phyloP scores from a whole-genome alignment of 2,888 invertebrate species.

The Eristalinus sepulchralis region DNA sequence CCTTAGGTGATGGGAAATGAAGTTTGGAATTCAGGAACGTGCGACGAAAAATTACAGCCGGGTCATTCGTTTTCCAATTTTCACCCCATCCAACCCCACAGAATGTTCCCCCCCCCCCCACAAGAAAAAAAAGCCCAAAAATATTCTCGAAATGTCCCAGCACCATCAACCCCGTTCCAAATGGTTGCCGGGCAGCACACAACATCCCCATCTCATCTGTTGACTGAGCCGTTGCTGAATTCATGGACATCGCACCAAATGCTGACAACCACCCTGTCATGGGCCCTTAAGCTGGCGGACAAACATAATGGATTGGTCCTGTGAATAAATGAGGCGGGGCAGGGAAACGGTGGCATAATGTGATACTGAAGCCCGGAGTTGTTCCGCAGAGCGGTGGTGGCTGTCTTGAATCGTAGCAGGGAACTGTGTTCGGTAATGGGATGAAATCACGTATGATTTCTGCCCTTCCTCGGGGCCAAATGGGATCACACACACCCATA shows the following conservation, averaged over 20 bases:
- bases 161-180: not conserved
- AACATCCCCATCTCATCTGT: constrained; percentile 48
- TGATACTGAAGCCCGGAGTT: constrained; percentile 25
- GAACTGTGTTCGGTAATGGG: constrained; percentile 57
- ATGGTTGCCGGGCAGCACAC: not conserved
- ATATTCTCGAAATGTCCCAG: constrained; percentile 41
- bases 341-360: constrained; percentile 24
- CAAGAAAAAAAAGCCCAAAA: constrained; percentile 21
- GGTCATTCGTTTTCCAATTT: constrained; percentile 63
- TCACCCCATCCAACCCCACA: constrained; percentile 29
- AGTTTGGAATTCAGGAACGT: constrained; percentile 25
- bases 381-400: not conserved
- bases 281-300: constrained; percentile 54
- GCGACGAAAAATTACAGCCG: constrained; percentile 41
- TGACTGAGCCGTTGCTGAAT: constrained; percentile 56
- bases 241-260: constrained; percentile 46
- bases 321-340: constrained; percentile 63
- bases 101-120: not conserved
- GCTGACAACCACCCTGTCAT: constrained; percentile 55
- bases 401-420: constrained; percentile 24
- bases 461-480: constrained; percentile 25
- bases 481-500: constrained; percentile 17
- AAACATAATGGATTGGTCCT: constrained; percentile 64
- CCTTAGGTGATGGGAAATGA: constrained; percentile 9
- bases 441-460: constrained; percentile 63